These are phyloP conservation scores for Ivindomyrus marchei DNA, from an alignment of 2,113 vertebrate genomes.

Conservation along the genomic window DNA sequence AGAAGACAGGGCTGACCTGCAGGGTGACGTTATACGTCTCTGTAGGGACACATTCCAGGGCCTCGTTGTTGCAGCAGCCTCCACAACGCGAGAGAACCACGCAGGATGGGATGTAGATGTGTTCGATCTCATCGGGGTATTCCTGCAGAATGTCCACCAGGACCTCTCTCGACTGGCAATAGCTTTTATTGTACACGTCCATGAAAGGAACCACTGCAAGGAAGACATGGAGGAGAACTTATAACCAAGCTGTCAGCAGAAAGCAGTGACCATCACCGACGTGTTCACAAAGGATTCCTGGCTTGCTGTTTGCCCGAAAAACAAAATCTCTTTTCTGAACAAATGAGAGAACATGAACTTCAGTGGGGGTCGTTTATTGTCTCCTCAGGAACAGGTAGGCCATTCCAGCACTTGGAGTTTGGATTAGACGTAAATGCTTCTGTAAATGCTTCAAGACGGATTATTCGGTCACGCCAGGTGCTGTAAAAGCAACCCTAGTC, in stretches of 20 bases:
- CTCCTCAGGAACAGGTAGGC: neutral
- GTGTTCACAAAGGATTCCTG: neutral
- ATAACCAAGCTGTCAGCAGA: neutral
- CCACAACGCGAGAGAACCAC: slow-evolving; percentile 87
- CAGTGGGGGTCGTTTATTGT: neutral
- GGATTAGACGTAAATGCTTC: neutral
- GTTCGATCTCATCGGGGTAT: slow-evolving; percentile 90
- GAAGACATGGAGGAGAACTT: slow-evolving; percentile 5
- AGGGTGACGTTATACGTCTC: slow-evolving; percentile 82
- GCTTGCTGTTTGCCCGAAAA: neutral
- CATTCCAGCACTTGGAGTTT: neutral
- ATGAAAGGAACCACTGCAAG: slow-evolving; percentile 80
- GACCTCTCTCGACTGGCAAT: slow-evolving; percentile 83
- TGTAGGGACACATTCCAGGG: slow-evolving; percentile 80
- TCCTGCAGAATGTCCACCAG: slow-evolving; percentile 96
- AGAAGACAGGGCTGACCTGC: slow-evolving; percentile 67
- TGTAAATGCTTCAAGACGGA: neutral
- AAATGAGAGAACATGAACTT: neutral
- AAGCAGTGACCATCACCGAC: neutral
- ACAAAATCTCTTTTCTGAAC: neutral
- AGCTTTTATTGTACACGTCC: slow-evolving; percentile 86
- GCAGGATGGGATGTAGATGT: slow-evolving; percentile 94
- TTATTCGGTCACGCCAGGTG: neutral
- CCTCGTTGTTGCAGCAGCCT: slow-evolving; percentile 90
- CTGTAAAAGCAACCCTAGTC: neutral